Conservation (phyloP, 2,888 invertebrate genomes). For the Chrysodeixis includens region DNA sequence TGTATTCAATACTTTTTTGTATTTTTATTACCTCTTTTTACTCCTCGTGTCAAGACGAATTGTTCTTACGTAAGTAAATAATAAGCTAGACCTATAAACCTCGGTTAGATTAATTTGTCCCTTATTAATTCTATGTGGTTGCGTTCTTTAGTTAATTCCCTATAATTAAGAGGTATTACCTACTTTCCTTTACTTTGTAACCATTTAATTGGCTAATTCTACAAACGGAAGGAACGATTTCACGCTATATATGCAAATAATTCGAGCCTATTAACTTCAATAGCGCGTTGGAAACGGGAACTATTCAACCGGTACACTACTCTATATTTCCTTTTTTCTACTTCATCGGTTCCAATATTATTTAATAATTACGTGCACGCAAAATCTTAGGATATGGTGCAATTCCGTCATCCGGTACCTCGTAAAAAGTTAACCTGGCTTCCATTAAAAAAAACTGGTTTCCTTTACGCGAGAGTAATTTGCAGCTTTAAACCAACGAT, state of each 20-base stretch:
- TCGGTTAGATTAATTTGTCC: too few relatives aligned
- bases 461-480: conserved; percentile 19
- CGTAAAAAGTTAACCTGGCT: conserved; percentile 19
- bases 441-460: conserved; percentile 39
- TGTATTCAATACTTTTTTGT: conserved; percentile 3
- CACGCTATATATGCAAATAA: conserved; percentile 4
- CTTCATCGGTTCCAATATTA: conserved; percentile 26
- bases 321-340: conserved; percentile 38
- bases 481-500: conserved; percentile 15
- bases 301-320: conserved; percentile 12
- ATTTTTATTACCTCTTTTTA: too few relatives aligned
- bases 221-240: background rate
- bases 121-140: too few relatives aligned
- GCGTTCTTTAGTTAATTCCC: too few relatives aligned
- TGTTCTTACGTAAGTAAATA: too few relatives aligned
- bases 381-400: conserved; percentile 38
- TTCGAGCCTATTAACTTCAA: conserved; percentile 2
- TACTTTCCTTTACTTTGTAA: too few relatives aligned
- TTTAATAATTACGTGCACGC: conserved; percentile 25
- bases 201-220: background rate
- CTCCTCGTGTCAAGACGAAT: too few relatives aligned
- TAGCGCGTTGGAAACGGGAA: conserved; percentile 16
- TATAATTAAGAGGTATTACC: too few relatives aligned
- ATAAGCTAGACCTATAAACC: too few relatives aligned
- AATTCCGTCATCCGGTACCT: conserved; percentile 42